phyloP scores from a whole-genome alignment of 2,797 vertebrate species.

The Otolemur crassicaudatus region DNA sequence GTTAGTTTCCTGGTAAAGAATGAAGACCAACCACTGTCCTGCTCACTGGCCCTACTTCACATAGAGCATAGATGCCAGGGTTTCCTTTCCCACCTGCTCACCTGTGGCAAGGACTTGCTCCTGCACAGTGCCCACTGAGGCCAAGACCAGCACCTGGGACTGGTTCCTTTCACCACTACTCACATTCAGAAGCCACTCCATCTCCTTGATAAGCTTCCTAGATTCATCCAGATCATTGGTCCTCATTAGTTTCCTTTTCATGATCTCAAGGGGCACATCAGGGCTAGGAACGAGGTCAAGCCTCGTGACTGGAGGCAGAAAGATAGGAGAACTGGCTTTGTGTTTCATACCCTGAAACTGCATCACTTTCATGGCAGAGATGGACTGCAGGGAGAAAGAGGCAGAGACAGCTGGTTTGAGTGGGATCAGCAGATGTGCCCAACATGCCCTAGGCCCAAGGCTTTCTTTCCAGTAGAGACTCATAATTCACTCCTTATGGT shows the following conservation, averaged over 20 bases:
- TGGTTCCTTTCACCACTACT: not conserved
- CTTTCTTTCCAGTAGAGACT: not conserved
- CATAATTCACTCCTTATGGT: rapidly evolving
- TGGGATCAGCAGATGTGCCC: not conserved
- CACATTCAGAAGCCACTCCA: conserved; percentile 92
- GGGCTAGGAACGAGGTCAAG: conserved; percentile 94
- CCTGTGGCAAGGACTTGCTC: not conserved
- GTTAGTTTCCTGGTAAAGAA: not conserved
- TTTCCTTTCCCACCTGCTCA: not conserved
- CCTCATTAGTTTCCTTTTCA: conserved; percentile 94
- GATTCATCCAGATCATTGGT: conserved; percentile 89
- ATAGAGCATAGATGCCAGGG: not conserved
- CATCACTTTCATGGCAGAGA: conserved; percentile 94
- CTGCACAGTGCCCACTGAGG: rapidly evolving
- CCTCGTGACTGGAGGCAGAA: conserved; percentile 86
- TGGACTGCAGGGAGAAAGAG: conserved; percentile 87
- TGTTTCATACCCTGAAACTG: conserved; percentile 93
- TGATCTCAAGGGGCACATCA: conserved; percentile 95
- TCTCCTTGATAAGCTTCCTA: conserved; percentile 88
- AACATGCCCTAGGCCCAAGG: rapidly evolving
- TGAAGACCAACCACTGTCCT: not conserved
- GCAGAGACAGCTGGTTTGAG: rapidly evolving
- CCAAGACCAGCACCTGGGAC: not conserved
- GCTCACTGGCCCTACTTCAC: rapidly evolving
- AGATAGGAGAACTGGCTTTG: conserved; percentile 75